Evolutionary conservation across 2,113 vertebrate genomes (phyloP).

Genomic region (Leucopternis melanops): DNA sequence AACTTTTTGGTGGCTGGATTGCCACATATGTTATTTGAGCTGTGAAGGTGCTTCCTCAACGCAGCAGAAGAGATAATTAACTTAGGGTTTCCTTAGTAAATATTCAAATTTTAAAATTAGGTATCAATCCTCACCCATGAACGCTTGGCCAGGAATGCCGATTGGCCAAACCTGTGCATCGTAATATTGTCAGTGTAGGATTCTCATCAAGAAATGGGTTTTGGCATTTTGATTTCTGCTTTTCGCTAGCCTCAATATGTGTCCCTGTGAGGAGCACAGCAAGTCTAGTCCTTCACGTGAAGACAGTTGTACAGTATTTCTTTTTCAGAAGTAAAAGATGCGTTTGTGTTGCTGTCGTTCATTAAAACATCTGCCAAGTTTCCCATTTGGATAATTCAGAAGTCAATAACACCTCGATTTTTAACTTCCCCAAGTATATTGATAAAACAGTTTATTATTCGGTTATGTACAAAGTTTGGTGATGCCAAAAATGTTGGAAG

Average conservation of each 20-base stretch:
- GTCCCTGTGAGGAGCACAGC: not conserved
- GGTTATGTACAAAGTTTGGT: not conserved
- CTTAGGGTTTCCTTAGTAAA: not conserved
- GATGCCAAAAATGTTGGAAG: not conserved
- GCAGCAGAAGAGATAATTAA: not conserved
- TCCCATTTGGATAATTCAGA: not conserved
- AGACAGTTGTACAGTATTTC: not conserved
- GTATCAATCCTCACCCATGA: not conserved
- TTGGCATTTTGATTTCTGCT: accelerated
- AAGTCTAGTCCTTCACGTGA: not conserved
- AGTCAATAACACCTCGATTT: not conserved
- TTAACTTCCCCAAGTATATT: not conserved
- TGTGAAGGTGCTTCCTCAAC: not conserved
- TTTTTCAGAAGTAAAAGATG: not conserved
- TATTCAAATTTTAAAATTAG: not conserved
- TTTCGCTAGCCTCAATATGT: accelerated
- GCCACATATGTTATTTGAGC: not conserved
- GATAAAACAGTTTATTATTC: not conserved
- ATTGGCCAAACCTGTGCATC: not conserved
- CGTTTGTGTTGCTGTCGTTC: not conserved
- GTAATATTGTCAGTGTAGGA: too few species aligned
- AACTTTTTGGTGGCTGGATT: not conserved
- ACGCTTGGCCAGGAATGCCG: not conserved
- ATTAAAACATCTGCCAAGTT: not conserved
- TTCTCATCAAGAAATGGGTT: not conserved